Percentiles rank a stretch among this genome's conserved stretches.
These are phyloP conservation scores for Hycleus phaleratus DNA, from an alignment of 1,140 invertebrate genomes.

Conservation along the genomic window DNA sequence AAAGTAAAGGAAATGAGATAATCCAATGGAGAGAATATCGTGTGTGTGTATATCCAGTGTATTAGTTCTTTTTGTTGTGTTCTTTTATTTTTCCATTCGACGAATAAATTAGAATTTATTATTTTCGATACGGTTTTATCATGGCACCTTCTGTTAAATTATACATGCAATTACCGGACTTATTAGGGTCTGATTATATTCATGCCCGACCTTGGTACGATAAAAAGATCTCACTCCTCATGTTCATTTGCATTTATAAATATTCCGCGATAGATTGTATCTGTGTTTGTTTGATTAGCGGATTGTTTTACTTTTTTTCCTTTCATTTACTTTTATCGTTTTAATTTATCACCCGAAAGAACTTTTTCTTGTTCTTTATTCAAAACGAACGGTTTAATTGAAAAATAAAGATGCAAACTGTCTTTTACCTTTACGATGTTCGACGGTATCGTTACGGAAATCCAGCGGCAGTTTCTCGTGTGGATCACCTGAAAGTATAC, in stretches of 20 bases:
- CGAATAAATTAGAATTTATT: slow-evolving; percentile 34
- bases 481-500: slow-evolving; percentile 27
- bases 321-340: slow-evolving; percentile 21
- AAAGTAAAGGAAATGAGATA: no score
- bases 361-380: not conserved
- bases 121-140: slow-evolving; percentile 33
- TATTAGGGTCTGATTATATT: slow-evolving; percentile 33
- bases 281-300: slow-evolving; percentile 29
- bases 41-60: no score
- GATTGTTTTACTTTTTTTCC: slow-evolving; percentile 27
- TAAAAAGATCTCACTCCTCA: slow-evolving; percentile 28
- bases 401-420: slow-evolving; percentile 3
- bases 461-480: slow-evolving; percentile 29
- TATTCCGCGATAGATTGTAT: slow-evolving; percentile 31
- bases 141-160: slow-evolving; percentile 30
- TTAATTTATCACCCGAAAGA: slow-evolving; percentile 12
- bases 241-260: slow-evolving; percentile 31
- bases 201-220: slow-evolving; percentile 29
- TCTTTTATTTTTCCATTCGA: not conserved
- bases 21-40: no score
- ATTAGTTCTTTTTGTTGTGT: no score
- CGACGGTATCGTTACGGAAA: slow-evolving; percentile 18
- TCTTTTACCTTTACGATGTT: slow-evolving; percentile 21
- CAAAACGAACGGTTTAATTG: not conserved
- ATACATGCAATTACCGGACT: slow-evolving; percentile 33